Evolutionary conservation across 2,113 vertebrate species (phyloP).

Genomic region (Daphoenositta chrysoptera): DNA sequence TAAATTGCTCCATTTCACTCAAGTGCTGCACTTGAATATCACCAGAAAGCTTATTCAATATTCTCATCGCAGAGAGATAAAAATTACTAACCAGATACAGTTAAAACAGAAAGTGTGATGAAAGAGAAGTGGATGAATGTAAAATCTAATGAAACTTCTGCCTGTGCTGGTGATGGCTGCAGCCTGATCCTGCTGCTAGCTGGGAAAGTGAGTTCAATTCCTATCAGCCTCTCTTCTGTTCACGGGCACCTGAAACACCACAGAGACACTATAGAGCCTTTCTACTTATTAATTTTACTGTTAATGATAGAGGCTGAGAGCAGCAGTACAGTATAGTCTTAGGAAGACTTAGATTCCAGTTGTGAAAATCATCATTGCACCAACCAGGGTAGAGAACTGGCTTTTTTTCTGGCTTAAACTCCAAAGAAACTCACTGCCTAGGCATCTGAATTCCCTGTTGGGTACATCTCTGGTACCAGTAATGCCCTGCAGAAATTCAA

Average conservation of each 20-base stretch:
- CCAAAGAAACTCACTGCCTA: neutral
- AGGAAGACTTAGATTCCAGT: neutral
- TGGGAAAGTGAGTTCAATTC: neutral
- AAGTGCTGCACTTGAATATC: neutral
- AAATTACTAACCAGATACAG: neutral
- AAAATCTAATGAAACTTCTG: neutral
- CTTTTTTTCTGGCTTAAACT: neutral
- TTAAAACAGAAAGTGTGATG: neutral
- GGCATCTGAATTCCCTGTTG: neutral
- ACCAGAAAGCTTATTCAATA: neutral
- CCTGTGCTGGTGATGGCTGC: neutral
- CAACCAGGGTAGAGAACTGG: neutral
- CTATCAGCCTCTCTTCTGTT: neutral
- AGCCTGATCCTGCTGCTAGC: neutral
- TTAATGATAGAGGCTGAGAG: neutral
- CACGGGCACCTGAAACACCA: neutral
- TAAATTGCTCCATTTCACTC: neutral
- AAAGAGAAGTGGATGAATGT: neutral
- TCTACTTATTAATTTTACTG: neutral
- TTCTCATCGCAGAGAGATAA: neutral
- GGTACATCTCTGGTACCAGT: neutral
- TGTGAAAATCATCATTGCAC: neutral
- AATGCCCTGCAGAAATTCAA: neutral
- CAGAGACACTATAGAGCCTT: neutral
- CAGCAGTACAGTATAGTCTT: neutral